phyloP scores from a whole-genome alignment of 2,888 invertebrate genomes.

The Polyploca ridens region DNA sequence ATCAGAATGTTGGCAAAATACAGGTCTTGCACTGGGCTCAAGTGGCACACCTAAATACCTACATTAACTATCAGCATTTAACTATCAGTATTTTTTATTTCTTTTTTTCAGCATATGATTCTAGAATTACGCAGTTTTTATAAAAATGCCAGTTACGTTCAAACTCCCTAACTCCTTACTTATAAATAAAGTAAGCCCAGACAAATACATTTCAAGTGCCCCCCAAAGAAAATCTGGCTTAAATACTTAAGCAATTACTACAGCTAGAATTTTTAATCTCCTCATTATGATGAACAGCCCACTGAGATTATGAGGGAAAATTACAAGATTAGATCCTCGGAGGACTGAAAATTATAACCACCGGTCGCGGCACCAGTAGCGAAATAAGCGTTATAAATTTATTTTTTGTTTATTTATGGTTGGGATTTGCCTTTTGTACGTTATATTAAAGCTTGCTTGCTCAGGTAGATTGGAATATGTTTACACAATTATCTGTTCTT shows the following conservation, averaged over 20 bases:
- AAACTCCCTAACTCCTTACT: slow-evolving; percentile 11
- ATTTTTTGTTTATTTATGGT: slow-evolving; percentile 31
- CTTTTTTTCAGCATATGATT: too few species aligned
- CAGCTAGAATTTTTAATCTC: slow-evolving; percentile 70
- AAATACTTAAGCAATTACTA: slow-evolving; percentile 65
- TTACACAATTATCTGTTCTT: slow-evolving; percentile 8
- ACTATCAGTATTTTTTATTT: too few species aligned
- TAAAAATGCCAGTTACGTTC: slow-evolving; percentile 12
- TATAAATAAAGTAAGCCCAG: slow-evolving; percentile 15
- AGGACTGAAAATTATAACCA: slow-evolving; percentile 40
- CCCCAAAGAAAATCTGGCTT: slow-evolving; percentile 55
- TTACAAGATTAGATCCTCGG: slow-evolving; percentile 54
- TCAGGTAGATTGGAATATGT: slow-evolving; percentile 3
- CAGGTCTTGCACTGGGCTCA: too few species aligned
- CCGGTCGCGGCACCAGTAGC: slow-evolving; percentile 29
- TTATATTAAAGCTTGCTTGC: slow-evolving; percentile 7
- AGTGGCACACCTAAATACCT: too few species aligned
- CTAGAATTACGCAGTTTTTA: too few species aligned
- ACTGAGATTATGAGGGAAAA: slow-evolving; percentile 62
- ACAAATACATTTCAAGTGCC: slow-evolving; percentile 39
- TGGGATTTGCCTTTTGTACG: slow-evolving; percentile 15
- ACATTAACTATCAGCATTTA: too few species aligned
- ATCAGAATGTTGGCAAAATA: too few species aligned
- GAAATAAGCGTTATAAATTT: slow-evolving; percentile 34
- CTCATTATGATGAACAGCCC: slow-evolving; percentile 68